Conservation (phyloP, 2,888 invertebrate genomes). For the Cheilosia grossa region DNA sequence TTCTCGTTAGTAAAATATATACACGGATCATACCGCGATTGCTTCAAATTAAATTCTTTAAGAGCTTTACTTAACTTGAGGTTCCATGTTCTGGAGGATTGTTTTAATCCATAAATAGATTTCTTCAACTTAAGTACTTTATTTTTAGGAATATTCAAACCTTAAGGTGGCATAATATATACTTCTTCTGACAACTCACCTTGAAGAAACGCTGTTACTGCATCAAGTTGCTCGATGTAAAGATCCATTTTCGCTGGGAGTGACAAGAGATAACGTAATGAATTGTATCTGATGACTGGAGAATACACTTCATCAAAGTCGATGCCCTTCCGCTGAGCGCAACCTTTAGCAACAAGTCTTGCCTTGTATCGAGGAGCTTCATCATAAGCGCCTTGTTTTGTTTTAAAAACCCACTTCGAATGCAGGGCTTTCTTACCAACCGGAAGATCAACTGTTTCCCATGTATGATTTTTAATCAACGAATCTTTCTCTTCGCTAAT, state of each 20-base stretch:
- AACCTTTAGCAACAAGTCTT: conserved; percentile 3
- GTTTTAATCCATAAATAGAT: conserved; percentile 27
- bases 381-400: neutral
- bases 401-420: neutral
- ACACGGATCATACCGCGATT: conserved; percentile 19
- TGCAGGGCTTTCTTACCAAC: neutral
- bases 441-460: conserved; percentile 2
- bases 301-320: neutral
- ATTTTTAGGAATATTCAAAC: neutral
- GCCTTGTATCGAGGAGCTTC: neutral
- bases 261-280: neutral
- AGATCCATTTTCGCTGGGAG: conserved; percentile 1
- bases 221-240: neutral
- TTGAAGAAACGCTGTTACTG: conserved; percentile 5
- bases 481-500: conserved; percentile 18
- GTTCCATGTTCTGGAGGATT: conserved; percentile 16
- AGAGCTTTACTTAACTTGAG: conserved; percentile 1
- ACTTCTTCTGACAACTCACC: neutral
- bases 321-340: conserved; percentile 5
- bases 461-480: conserved; percentile 10
- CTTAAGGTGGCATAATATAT: neutral
- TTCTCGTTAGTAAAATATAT: conserved; percentile 15
- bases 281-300: neutral
- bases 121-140: neutral
- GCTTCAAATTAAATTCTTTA: neutral